These are phyloP conservation scores for Ceryle rudis DNA, from an alignment of 2,797 vertebrate genomes.

Conservation along the genomic window DNA sequence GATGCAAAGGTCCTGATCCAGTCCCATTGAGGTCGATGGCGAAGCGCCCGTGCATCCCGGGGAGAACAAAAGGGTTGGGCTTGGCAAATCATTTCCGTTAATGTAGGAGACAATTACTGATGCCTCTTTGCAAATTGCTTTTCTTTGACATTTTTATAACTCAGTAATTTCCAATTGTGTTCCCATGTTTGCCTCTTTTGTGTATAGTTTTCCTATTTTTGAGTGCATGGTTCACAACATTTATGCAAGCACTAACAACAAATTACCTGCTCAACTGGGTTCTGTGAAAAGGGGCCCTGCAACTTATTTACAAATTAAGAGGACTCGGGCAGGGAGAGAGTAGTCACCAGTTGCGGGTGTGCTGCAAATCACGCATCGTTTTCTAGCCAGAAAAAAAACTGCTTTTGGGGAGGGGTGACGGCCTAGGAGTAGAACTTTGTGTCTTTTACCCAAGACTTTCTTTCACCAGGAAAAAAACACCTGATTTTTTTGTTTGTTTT, in stretches of 20 bases:
- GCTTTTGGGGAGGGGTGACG: not conserved
- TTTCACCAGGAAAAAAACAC: not conserved
- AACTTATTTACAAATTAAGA: constrained; percentile 64
- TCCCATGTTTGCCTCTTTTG: constrained; percentile 69
- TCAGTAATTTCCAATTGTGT: constrained; percentile 65
- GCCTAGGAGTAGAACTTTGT: not conserved
- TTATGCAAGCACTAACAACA: constrained; percentile 70
- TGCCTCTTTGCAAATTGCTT: constrained; percentile 62
- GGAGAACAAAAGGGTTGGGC: constrained; percentile 53
- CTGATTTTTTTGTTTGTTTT: not conserved
- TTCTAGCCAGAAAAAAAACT: not conserved
- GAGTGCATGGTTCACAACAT: constrained; percentile 71
- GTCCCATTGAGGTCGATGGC: constrained; percentile 35
- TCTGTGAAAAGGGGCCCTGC: constrained; percentile 58
- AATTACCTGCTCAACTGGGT: constrained; percentile 74
- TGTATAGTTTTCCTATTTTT: constrained; percentile 69
- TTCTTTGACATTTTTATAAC: constrained; percentile 68
- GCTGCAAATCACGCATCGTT: not conserved
- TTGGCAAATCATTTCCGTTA: constrained; percentile 60
- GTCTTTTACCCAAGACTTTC: not conserved
- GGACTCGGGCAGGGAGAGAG: not conserved
- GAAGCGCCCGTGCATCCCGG: constrained; percentile 11
- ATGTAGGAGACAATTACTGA: constrained; percentile 55
- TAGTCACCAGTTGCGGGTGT: not conserved
- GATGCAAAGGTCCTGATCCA: not conserved